phyloP scores from a whole-genome alignment of 2,113 vertebrate genomes.

The Zosterops japonicus region DNA sequence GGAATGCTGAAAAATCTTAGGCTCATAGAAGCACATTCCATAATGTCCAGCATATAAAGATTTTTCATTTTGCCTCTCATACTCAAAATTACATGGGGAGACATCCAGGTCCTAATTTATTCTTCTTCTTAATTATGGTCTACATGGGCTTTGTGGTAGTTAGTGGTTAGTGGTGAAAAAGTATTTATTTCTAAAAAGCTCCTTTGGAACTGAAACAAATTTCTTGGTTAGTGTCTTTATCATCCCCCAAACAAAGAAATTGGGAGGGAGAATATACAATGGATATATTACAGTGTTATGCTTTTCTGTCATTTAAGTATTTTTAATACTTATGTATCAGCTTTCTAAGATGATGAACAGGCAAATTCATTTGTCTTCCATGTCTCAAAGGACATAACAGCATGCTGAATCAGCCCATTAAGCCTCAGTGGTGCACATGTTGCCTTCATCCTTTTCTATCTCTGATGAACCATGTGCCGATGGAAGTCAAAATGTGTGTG shows the following conservation, averaged over 20 bases:
- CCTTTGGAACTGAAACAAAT: neutral
- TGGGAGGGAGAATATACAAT: neutral
- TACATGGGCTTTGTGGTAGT: neutral
- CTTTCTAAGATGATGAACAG: neutral
- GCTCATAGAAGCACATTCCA: neutral
- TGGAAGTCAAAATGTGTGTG: neutral
- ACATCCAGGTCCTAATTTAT: neutral
- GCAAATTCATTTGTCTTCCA: neutral
- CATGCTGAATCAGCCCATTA: neutral
- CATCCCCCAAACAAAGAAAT: neutral
- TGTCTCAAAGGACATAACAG: neutral
- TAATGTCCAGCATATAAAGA: neutral
- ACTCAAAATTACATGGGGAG: neutral
- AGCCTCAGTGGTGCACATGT: neutral
- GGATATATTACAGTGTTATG: neutral
- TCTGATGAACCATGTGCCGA: neutral
- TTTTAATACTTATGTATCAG: neutral
- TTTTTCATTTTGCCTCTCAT: neutral
- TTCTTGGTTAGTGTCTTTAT: neutral
- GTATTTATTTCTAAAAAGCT: neutral
- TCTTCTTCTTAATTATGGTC: neutral
- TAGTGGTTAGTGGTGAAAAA: constrained; percentile 2
- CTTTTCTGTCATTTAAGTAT: neutral
- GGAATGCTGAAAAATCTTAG: neutral
- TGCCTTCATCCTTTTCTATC: neutral